Base-by-base conservation (phyloP, 2,113 vertebrate genomes). In the Bos javanicus region DNA sequence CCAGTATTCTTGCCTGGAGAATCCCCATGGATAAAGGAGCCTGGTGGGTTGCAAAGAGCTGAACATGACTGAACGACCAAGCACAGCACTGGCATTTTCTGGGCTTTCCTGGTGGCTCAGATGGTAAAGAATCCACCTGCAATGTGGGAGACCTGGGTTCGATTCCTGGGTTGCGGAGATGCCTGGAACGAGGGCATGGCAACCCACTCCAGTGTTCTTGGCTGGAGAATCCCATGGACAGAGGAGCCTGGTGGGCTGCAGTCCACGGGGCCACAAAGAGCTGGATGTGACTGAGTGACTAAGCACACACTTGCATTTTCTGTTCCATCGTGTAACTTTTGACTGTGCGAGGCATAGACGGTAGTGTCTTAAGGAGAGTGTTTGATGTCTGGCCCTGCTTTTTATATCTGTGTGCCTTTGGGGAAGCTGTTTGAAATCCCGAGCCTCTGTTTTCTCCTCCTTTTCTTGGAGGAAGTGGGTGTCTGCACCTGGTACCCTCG, bases 311-410 rank as follows among this genome's bases (percentile, higher is more conserved):
- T n/a, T 17, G 30, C 2, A 2, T 64, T n/a, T 54, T 11, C 28
- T n/a, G 0, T 48, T 36, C 48, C 0, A 0, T 6, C 0, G 8
- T 46, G 11, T 2, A 10, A 6, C 30, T 64, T 0, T 3, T 3
- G 48, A 21, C 2, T 0, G 19, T 16, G n/a, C 1, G 81, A 56
- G 30, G 25, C 48, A 1, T 2, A 0, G 0, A 0, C 2, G 10
- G 28, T 3, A 3, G 50, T 7, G 1, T 80, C 5, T 11, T 1
- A 17, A 57, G n/a, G 85, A 5, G 26, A n/a, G 6, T n/a, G 25
- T 26, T 48, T 30, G 30, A 1, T 14, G 9, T n/a, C 23, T 25
- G 64, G 25, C 2, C 43, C 19, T 21, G 52, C 91, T 82, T 8
- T 21, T 76, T n/a, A 7, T 5, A 3, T n/a, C 85, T 11, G 15